Percentiles rank a stretch among this genome's conserved stretches.
Evolutionary conservation across 2,888 invertebrate species (phyloP).

Genomic region (Ferdinandea cuprea): DNA sequence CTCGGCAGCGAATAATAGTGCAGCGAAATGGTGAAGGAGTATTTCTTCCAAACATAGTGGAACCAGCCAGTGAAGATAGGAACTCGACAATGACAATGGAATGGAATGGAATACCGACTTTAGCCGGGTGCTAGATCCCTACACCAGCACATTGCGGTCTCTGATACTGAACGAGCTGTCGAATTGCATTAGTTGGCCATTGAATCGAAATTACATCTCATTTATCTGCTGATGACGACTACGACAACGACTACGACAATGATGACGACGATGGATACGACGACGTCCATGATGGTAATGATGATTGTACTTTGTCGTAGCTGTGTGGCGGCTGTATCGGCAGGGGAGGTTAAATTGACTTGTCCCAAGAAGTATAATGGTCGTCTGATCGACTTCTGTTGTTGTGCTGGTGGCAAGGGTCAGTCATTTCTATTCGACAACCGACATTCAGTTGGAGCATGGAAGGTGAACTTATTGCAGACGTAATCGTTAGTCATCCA

Average conservation of each 20-base stretch:
- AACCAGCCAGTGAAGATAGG: conserved; percentile 6
- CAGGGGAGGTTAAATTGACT: conserved; percentile 23
- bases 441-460: conserved; percentile 8
- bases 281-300: conserved; percentile 32
- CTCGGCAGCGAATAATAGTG: conserved; percentile 49
- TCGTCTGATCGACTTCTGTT: conserved; percentile 59
- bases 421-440: conserved; percentile 34
- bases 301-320: conserved; percentile 20
- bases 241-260: conserved; percentile 36
- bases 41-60: conserved; percentile 18
- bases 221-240: conserved; percentile 67
- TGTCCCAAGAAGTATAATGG: conserved; percentile 30
- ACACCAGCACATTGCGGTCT: conserved; percentile 59
- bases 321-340: neutral
- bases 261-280: conserved; percentile 37
- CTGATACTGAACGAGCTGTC: conserved; percentile 67
- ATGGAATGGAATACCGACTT: conserved; percentile 12
- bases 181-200: conserved; percentile 74
- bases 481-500: neutral
- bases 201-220: conserved; percentile 73
- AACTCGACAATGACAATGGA: neutral
- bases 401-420: conserved; percentile 53
- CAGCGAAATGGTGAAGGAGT: conserved; percentile 33
- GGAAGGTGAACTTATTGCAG: conserved; percentile 20
- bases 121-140: neutral